phyloP scores from a whole-genome alignment of 2,888 invertebrate species.

The Diarsia dahlii region DNA sequence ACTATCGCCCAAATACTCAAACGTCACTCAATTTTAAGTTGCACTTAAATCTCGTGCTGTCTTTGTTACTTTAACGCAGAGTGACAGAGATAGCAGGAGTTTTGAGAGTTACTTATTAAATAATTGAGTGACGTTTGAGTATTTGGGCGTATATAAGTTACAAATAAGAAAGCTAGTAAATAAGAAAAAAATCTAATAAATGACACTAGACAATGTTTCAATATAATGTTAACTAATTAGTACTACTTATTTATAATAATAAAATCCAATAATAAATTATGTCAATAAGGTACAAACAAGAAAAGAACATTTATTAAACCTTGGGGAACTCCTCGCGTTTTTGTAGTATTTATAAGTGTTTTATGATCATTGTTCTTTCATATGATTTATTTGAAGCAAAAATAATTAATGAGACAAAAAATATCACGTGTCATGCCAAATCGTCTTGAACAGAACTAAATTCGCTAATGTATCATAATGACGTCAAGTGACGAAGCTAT shows the following conservation, averaged over 20 bases:
- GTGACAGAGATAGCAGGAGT: no score
- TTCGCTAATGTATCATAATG: slow-evolving; percentile 21
- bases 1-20: no score
- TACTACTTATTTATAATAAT: no score
- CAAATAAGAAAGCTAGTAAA: no score
- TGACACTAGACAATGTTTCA: neutral
- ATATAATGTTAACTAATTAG: neutral
- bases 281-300: neutral
- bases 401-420: neutral
- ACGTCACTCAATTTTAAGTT: no score
- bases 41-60: no score
- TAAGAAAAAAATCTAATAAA: neutral
- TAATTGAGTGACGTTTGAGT: no score
- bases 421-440: slow-evolving; percentile 7
- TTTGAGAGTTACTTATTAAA: no score
- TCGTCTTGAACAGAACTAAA: neutral
- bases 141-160: no score
- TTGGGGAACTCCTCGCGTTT: neutral
- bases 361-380: neutral
- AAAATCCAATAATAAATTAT: neutral
- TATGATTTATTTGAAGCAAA: neutral
- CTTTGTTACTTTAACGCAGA: no score
- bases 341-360: neutral
- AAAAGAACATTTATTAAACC: neutral
- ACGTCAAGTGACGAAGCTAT: slow-evolving; percentile 23